phyloP scores from a whole-genome alignment of 2,888 invertebrate species.

The Lepidochitona cinerea region DNA sequence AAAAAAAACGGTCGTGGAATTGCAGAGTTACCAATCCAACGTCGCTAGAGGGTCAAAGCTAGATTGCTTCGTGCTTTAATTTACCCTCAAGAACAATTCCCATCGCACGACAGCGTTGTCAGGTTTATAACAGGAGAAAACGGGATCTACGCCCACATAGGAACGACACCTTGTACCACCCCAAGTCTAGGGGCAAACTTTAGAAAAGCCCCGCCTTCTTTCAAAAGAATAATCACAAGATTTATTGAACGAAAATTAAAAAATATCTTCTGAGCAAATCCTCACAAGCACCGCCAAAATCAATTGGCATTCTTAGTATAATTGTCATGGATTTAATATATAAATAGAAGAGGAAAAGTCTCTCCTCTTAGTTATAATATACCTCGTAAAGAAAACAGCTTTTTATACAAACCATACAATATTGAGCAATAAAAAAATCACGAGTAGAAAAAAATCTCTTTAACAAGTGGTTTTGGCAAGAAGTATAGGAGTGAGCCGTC shows the following conservation, averaged over 20 bases:
- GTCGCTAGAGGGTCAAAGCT: too few species aligned
- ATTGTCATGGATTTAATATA: constrained; percentile 6
- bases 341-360: background rate
- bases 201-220: too few species aligned
- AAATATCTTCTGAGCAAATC: background rate
- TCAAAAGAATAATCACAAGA: background rate
- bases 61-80: too few species aligned
- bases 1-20: too few species aligned
- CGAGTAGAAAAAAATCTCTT: background rate
- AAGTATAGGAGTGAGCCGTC: background rate
- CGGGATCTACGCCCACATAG: too few species aligned
- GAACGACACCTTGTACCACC: too few species aligned
- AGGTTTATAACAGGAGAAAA: too few species aligned
- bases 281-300: background rate
- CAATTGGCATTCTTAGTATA: background rate
- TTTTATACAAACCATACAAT: background rate
- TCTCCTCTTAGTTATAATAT: background rate
- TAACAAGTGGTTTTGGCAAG: background rate
- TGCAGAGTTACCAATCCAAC: too few species aligned
- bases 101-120: too few species aligned
- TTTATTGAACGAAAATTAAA: background rate
- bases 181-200: too few species aligned
- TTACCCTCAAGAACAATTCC: too few species aligned
- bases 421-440: constrained; percentile 4
- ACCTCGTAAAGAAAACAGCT: background rate